Base-by-base conservation (phyloP, 2,113 vertebrate species). In the Gasterosteus aculeatus region DNA sequence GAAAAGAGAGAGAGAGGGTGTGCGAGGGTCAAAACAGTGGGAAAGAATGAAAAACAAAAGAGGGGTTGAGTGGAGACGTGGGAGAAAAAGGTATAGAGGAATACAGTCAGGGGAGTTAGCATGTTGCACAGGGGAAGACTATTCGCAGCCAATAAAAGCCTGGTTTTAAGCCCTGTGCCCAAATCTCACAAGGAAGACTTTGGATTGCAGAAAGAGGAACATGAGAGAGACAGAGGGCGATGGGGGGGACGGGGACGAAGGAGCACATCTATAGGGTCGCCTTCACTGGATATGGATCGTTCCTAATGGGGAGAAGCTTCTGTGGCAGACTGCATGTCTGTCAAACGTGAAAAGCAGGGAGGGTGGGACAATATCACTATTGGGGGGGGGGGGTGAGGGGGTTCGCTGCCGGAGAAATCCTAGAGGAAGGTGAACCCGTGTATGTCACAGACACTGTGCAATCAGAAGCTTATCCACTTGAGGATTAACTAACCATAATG, bases 241-340 rank as follows among this genome's bases (percentile, higher is more conserved):
- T 38, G 73, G 47, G 63, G 59, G 51, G 73, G 2, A 47, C 53
- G 53, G 70, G 22, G 2, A 53, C 56, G 65, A 63, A 83, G 73
- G 62, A 69, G 61, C 44, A 78, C 62, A 79, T 89, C 78, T 86
- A 26, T 26, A 75, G 69, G 75, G 83, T 82, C 86, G 76, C 84
- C 83, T 84, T 86, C 90, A 93, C 66, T 92, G 80, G 83, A 91
- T 87, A 92, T 91, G 87, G 80, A 93, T 83, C 84, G 77, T 78
- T 88, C 71, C 80, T 79, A 85, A 82, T 68, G 83, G 78, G 84
- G 71, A 79, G 80, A 83, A 74, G 79, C 85, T 74, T 85, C 70
- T 78, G 70, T 49, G 82, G 77, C 69, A 77, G 87, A 72, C 72
- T 38, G 79, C 65, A 67, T 87, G 77, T 87, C 81, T 75, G 53